Evolutionary conservation across 2,113 vertebrate genomes (phyloP), one percentile per base, ranked within the genome.

Genomic region (Indri indri): DNA sequence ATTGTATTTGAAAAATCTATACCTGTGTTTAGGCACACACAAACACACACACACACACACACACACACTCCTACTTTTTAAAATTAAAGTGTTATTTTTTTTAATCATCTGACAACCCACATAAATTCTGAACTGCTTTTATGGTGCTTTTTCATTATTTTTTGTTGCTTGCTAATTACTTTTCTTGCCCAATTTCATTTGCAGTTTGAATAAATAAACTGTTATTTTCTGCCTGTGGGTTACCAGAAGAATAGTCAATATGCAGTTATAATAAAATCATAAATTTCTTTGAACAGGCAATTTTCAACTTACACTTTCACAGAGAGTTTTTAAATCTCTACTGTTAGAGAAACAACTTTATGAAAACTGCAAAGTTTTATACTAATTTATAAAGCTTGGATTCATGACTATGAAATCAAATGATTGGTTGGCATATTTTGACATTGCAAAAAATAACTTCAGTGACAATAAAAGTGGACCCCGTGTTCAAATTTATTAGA

Each of bases 201-300:
- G 98, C 98, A 98, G 98, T 98, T 99, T 99, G 98, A 98, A 99
- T 99, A 99, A 98, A 98, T 98, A 99, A 98, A 98, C 96, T 98
- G 97, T 98, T 99, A 98, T 97, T 97, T 98, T 98, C 97, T 98
- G 98, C 98, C 98, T 98, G 98, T 82, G 76, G 98, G 98, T 98
- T 98, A 98, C 98, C 98, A 98, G 96, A 98, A 90, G 86, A 98
- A 99, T 98, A 99, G 98, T 99, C 98, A 98, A 98, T 98, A 99
- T 98, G 98, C 97, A 98, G 96, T 96, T 97, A 90, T 98, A 99
- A 99, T 99, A 99, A 99, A 99, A 99, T 98, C 98, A 98, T 99
- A 99, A 99, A 99, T 99, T 99, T 98, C 92, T 98, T 98, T 98
- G 98, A 99, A 98, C 96, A 99, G 98, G 98, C 98, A 98, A 99